Evolutionary conservation across 1,140 invertebrate species (phyloP), one percentile per base, ranked within the genome.

Genomic region (Onthophagus taurus): DNA sequence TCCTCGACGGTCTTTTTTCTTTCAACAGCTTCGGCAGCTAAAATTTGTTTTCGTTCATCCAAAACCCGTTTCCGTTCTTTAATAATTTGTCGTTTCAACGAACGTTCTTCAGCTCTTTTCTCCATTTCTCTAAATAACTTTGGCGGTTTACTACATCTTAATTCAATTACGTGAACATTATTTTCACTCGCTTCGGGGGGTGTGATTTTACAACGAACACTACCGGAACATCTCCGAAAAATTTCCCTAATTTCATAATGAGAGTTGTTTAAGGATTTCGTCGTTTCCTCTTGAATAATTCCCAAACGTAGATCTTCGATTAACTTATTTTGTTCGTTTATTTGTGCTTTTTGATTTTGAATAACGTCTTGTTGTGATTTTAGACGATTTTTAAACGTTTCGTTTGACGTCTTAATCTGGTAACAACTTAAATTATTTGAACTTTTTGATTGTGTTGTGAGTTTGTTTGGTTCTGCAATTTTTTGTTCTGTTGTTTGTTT

Each of bases 111-210:
- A 3, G 77, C 77, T 48, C 75, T 65, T 37, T 75, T 66, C 50
- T 80, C 74, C 75, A 80, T 76, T 61, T 74, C 66, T 66, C 74
- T 71, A 35, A 79, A 50, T 48, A 78, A 72, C 47, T 77, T 76
- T 9, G 78, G 77, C 5, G 76, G 70, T 52, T 55, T 60, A 26
- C 53, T 51, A 17, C 51, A 45, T 29, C 48, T 41, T 29, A 48
- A 23, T 3, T 59, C 48, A 41, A 64, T 48, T 39, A 61, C 58
- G 18, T 50, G 42, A 38, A 62, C 63, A 14, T 61, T 61, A 19
- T 67, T 54, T 1, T 59, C 55, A 35, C 63, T 54, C 5, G 60
- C 59, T 9, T 67, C 53, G 4, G 49, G 38, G n/a, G 39, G 45
- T 26, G 47, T 38, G 16, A 52, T 37, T 50, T 54, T 50, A 23